Evolutionary conservation across 2,888 invertebrate species (phyloP), one percentile per base, ranked within the genome.

Genomic region (Athrips mouffetella): DNA sequence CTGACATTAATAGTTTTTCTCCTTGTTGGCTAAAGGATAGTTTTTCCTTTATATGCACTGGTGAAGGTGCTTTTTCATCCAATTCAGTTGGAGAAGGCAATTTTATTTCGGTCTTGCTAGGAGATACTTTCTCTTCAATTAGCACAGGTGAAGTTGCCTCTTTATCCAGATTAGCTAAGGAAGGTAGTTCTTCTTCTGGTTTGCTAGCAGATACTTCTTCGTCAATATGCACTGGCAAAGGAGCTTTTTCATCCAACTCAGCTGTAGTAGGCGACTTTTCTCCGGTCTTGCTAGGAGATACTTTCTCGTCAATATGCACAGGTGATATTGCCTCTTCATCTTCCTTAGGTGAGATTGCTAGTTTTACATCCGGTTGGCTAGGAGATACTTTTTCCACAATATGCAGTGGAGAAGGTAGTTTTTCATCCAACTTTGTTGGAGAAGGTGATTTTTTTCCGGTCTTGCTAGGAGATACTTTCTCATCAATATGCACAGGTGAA

Each of bases 401-500:
- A n/a, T n/a, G n/a, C 27, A 50, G 10, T 41, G 52, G n/a, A n/a
- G n/a, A n/a, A n/a, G n/a, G n/a, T n/a, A n/a, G n/a, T n/a, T n/a
- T n/a, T n/a, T n/a, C n/a, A 0, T 51, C 45, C 4, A n/a, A 11
- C 15, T 46, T 49, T 7, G 4, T 10, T 8, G 31, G 31, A 10
- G 31, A 7, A 31, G 11, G 31, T 11, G 31, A 8, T 31, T 31
- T 31, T n/a, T n/a, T n/a, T n/a, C n/a, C n/a, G n/a, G n/a, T n/a
- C n/a, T n/a, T n/a, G n/a, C n/a, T n/a, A n/a, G n/a, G n/a, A n/a
- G n/a, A n/a, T n/a, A n/a, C n/a, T n/a, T n/a, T n/a, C 0, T 56
- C 52, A 29, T 54, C 51, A 7, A 49, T 41, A 42, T 52, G 46
- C 1, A 52, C 45, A 7, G 53, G 50, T 13, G 13, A 21, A 23